Base-by-base conservation (phyloP, 2,113 vertebrate genomes). In the Hyperopisus bebe region DNA sequence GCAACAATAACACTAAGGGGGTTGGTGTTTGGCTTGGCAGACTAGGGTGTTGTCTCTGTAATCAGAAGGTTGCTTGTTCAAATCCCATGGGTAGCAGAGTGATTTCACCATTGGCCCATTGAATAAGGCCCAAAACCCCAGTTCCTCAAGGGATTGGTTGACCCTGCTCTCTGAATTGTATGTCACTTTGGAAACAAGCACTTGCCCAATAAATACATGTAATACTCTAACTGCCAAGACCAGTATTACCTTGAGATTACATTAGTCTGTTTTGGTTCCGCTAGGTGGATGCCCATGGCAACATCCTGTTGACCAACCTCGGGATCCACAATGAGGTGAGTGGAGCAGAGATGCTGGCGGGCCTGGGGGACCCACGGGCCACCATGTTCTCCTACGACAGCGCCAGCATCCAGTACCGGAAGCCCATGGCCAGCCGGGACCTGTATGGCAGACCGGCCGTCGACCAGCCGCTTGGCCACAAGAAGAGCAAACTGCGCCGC, bases 381-480 rank as follows among this genome's bases (percentile, higher is more conserved):
- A 96, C 96, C 91, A 96, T 94, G 93, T 96, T 97, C 92, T 95
- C 95, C 0, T 97, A 96, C 0, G 96, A 97, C 94, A 97, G 97
- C 21, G 96, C 97, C 93, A 97, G 94, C 96, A 97, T 97, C 94
- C 97, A 98, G 92, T 97, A 96, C 93, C 97, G 97, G 88, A 97
- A 96, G 93, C 96, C 97, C 0, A 91, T 96, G 89, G 93, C 96
- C 93, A 94, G 96, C 92, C 96, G 97, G 53, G 97, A 97, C 91
- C 95, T 96, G 27, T 97, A 95, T 53, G 96, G 93, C 24, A 96
- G 96, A 15, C 95, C 94, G 0, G 93, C 94, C 50, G 90, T 97
- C 13, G 96, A 97, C 91, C 96, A 96, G 55, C 97, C 96, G 1
- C 93, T 95, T 31, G 94, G 91, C 50, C 97, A 96, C 44, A 95